Percentiles rank a stretch among this genome's conserved stretches.
phyloP scores from a whole-genome alignment of 92 coral and sea anemone species.

The Zoanthus sociatus region DNA sequence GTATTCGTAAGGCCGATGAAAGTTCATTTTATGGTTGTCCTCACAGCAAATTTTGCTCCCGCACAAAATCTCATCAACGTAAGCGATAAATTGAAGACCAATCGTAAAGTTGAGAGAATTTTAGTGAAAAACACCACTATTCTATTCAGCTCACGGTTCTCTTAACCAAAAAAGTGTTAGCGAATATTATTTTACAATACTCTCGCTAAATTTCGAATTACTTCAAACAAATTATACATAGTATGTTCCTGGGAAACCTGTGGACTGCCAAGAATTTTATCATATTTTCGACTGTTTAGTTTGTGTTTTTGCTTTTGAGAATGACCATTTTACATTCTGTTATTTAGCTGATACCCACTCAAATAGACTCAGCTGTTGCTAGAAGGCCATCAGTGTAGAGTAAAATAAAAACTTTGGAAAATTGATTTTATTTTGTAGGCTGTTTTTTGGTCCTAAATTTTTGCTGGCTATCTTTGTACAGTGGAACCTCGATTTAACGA shows the following conservation, averaged over 20 bases:
- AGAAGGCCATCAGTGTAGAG: background rate
- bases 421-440: background rate
- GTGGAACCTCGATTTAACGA: no score
- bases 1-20: conserved; percentile 5
- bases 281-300: conserved; percentile 3
- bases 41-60: background rate
- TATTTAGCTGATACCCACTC: background rate
- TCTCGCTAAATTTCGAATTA: conserved; percentile 1
- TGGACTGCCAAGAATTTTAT: background rate
- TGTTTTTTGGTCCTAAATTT: background rate
- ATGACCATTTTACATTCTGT: background rate
- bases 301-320: conserved; percentile 3
- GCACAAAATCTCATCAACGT: background rate
- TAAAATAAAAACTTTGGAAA: background rate
- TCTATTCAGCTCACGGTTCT: conserved; percentile 5
- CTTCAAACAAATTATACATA: conserved; percentile 1
- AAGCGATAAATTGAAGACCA: background rate
- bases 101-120: background rate
- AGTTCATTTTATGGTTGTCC: background rate
- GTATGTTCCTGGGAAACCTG: conserved; percentile 1
- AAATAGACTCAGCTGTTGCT: background rate
- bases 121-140: background rate
- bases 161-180: background rate
- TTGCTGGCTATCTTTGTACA: no score
- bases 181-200: background rate